Evolutionary conservation across 2,797 vertebrate genomes (phyloP).

Genomic region (Ptychadena robeensis): DNA sequence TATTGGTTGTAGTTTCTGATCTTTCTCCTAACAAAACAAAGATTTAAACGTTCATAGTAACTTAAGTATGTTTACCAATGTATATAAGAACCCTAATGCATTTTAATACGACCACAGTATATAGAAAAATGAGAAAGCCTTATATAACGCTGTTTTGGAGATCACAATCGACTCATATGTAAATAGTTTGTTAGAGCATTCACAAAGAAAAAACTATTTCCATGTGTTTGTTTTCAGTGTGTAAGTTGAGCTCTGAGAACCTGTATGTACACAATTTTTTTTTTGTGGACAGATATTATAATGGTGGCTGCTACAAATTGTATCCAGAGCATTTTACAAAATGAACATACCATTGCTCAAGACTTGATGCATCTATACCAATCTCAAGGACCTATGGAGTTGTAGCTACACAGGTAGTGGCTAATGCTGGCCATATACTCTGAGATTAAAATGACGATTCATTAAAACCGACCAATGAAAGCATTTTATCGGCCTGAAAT

Average conservation of each 20-base stretch:
- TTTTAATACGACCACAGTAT: neutral
- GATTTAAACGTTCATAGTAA: neutral
- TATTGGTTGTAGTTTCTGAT: neutral
- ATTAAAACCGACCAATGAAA: too few relatives aligned
- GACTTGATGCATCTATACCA: neutral
- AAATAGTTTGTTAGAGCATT: conserved; percentile 28
- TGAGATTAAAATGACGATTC: too few relatives aligned
- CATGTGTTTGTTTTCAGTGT: conserved; percentile 12
- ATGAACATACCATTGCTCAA: neutral
- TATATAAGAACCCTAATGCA: neutral
- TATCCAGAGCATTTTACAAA: neutral
- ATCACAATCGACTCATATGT: conserved; percentile 20
- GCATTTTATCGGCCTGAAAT: too few relatives aligned
- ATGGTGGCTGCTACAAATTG: neutral
- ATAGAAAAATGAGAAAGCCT: neutral
- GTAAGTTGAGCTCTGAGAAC: neutral
- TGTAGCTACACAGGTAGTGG: too few relatives aligned
- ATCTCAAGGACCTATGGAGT: neutral
- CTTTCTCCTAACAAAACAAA: neutral
- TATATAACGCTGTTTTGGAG: neutral
- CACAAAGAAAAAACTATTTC: conserved; percentile 21
- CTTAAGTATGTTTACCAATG: neutral
- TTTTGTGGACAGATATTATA: neutral
- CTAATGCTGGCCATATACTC: too few relatives aligned
- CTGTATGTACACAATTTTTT: neutral